Evolutionary conservation across 2,888 invertebrate genomes (phyloP).

Genomic region (Cerastis leucographa): DNA sequence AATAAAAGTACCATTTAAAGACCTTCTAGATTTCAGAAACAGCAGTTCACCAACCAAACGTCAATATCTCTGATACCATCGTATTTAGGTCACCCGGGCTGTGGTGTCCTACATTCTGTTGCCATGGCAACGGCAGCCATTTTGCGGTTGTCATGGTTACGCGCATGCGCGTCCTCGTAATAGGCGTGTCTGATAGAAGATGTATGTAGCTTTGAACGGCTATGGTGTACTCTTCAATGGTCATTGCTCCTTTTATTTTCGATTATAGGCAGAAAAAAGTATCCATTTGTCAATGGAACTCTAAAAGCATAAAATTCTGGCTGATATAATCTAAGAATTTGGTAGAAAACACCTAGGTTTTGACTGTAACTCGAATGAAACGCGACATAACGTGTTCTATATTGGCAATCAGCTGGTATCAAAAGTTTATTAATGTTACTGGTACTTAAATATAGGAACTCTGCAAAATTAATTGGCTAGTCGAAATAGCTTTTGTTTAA

Average conservation of each 20-base stretch:
- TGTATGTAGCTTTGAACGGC: conserved; percentile 29
- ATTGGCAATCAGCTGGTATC: conserved; percentile 30
- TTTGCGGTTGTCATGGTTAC: conserved; percentile 79
- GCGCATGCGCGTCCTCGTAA: conserved; percentile 74
- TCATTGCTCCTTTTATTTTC: conserved; percentile 30
- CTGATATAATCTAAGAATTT: not conserved
- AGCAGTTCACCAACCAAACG: conserved; percentile 29
- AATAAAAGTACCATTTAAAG: not conserved
- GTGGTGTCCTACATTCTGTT: conserved; percentile 69
- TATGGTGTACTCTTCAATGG: conserved; percentile 32
- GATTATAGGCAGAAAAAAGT: not conserved
- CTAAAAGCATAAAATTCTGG: not conserved
- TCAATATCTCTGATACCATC: conserved; percentile 46
- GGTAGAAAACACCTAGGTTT: not conserved
- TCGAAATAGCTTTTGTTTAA: not conserved
- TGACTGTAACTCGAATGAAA: not conserved
- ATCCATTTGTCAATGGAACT: not conserved
- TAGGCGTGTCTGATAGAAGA: conserved; percentile 65
- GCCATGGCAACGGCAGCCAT: conserved; percentile 80
- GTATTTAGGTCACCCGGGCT: conserved; percentile 65
- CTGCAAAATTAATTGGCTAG: not conserved
- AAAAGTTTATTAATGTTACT: not conserved
- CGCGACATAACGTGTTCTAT: no score
- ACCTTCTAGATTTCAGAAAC: conserved; percentile 5
- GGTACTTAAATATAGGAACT: not conserved